Conservation (phyloP, 2,888 invertebrate species). For the Acleris cristana region DNA sequence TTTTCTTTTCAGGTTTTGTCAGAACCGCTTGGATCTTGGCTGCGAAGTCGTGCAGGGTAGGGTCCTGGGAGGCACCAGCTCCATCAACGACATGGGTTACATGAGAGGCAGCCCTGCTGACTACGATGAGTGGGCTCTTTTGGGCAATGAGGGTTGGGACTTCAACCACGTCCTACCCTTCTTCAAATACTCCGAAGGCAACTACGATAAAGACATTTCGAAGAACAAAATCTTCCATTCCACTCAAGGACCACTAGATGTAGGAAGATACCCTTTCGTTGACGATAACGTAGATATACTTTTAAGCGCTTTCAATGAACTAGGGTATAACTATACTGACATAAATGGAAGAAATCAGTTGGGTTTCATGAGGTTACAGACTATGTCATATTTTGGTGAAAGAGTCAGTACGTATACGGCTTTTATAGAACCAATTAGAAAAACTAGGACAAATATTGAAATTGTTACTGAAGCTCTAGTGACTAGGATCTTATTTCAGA, state of each 20-base stretch:
- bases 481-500: slow-evolving; percentile 65
- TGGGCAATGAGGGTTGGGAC: slow-evolving; percentile 75
- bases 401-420: slow-evolving; percentile 76
- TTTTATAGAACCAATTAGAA: slow-evolving; percentile 73
- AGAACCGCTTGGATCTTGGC: slow-evolving; percentile 61
- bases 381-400: slow-evolving; percentile 75
- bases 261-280: slow-evolving; percentile 72
- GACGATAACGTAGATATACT: slow-evolving; percentile 75
- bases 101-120: slow-evolving; percentile 76
- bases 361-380: slow-evolving; percentile 77
- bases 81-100: slow-evolving; percentile 78
- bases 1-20: slow-evolving; percentile 69
- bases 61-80: slow-evolving; percentile 72
- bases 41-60: slow-evolving; percentile 75
- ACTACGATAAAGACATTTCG: slow-evolving; percentile 75
- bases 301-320: slow-evolving; percentile 71
- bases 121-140: slow-evolving; percentile 75
- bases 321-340: slow-evolving; percentile 76
- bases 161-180: slow-evolving; percentile 70
- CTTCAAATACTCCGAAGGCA: slow-evolving; percentile 79
- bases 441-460: slow-evolving; percentile 65
- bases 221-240: slow-evolving; percentile 75
- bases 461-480: slow-evolving; percentile 72
- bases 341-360: slow-evolving; percentile 73
- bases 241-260: slow-evolving; percentile 73